Evolutionary conservation across 2,888 invertebrate species (phyloP).

Genomic region (Caenorhabditis panamensis): DNA sequence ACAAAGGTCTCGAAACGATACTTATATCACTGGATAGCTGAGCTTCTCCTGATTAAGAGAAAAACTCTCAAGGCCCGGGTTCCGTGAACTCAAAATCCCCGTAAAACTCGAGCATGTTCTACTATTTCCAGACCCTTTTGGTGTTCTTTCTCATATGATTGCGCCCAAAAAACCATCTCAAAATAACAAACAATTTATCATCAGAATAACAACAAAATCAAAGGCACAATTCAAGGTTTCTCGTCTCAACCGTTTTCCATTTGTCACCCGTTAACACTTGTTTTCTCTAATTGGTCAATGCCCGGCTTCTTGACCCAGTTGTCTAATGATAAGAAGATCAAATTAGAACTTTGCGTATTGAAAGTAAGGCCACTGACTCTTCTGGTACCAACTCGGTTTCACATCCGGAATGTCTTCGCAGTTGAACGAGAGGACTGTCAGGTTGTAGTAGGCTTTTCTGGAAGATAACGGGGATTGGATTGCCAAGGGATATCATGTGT

Average conservation of each 20-base stretch:
- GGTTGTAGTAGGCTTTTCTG: conserved; percentile 58
- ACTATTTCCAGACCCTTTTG: too few relatives aligned
- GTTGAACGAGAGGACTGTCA: conserved; percentile 57
- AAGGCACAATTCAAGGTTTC: neutral
- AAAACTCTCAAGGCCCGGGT: too few relatives aligned
- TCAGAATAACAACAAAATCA: neutral
- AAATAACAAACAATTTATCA: neutral
- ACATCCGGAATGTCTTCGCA: conserved; percentile 46
- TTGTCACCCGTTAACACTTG: neutral
- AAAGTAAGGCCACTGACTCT: conserved; percentile 61
- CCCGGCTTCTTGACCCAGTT: conserved; percentile 18
- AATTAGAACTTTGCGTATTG: conserved; percentile 32
- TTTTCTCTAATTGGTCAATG: neutral
- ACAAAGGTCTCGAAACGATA: too few relatives aligned
- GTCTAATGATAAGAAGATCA: too few relatives aligned
- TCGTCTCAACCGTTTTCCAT: conserved; percentile 1
- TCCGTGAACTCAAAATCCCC: too few relatives aligned
- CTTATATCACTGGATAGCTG: too few relatives aligned
- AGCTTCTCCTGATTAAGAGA: too few relatives aligned
- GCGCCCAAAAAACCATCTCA: too few relatives aligned
- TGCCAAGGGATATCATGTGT: neutral
- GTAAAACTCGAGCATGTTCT: too few relatives aligned
- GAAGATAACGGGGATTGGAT: neutral
- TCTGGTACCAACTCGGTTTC: conserved; percentile 53
- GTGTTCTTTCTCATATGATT: too few relatives aligned